Percentiles rank a stretch among this genome's conserved stretches.
These are phyloP conservation scores for Tribolium madens DNA, from an alignment of 1,140 invertebrate genomes.

Conservation along the genomic window DNA sequence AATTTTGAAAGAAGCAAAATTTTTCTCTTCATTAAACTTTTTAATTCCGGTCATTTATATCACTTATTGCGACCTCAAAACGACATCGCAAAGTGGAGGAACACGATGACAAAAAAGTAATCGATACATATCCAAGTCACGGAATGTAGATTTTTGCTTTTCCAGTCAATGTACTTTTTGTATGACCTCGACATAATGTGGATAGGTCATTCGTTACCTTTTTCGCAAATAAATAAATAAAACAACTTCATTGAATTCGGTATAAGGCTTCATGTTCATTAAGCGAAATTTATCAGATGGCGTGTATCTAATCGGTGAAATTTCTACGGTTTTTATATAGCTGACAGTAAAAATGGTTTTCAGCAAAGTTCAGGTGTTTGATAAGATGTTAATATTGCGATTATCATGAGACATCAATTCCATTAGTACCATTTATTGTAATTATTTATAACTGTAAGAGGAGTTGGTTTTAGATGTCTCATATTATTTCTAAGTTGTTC, in stretches of 20 bases:
- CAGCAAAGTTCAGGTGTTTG: neutral
- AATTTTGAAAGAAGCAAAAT: no score
- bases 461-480: no score
- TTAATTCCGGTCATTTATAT: no score
- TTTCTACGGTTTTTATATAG: neutral
- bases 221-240: neutral
- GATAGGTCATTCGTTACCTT: constrained; percentile 5
- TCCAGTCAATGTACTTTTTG: constrained; percentile 26
- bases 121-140: constrained; percentile 20
- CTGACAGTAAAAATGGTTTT: neutral
- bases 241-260: constrained; percentile 22
- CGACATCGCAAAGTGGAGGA: constrained; percentile 2
- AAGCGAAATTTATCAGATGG: constrained; percentile 13
- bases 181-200: constrained; percentile 5
- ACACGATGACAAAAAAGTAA: neutral
- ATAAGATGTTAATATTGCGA: neutral
- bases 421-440: neutral
- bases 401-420: neutral
- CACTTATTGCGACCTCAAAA: neutral
- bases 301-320: neutral
- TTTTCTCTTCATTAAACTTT: no score
- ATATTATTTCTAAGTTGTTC: no score
- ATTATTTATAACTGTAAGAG: no score
- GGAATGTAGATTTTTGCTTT: neutral
- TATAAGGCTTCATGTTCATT: constrained; percentile 18